Conservation (phyloP, 2,888 invertebrate species). For the Caenorhabditis macrosperma region DNA sequence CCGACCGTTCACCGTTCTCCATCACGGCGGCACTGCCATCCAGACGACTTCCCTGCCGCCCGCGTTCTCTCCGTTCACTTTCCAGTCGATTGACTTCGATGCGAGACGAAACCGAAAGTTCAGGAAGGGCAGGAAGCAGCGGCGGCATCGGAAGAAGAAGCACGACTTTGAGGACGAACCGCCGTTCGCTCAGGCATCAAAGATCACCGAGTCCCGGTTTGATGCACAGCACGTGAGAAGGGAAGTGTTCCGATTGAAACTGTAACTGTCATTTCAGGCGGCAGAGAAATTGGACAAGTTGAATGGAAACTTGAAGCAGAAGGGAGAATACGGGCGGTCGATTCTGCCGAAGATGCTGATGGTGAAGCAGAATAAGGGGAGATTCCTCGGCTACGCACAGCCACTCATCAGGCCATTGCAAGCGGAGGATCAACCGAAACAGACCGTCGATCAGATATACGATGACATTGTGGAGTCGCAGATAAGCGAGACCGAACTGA, state of each 20-base stretch:
- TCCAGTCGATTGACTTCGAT: constrained; percentile 52
- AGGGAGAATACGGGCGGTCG: constrained; percentile 47
- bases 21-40: constrained; percentile 35
- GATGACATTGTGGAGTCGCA: constrained; percentile 57
- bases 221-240: constrained; percentile 42
- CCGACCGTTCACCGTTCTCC: constrained; percentile 50
- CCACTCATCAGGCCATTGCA: constrained; percentile 32
- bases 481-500: constrained; percentile 25
- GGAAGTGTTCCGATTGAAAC: not conserved
- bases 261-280: constrained; percentile 28
- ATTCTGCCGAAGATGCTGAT: constrained; percentile 53
- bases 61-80: constrained; percentile 43
- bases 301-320: constrained; percentile 48
- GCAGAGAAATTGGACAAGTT: constrained; percentile 44
- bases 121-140: constrained; percentile 21
- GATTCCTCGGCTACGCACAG: constrained; percentile 52
- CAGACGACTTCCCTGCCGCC: constrained; percentile 46
- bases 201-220: constrained; percentile 41
- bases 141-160: constrained; percentile 49
- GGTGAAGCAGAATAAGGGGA: constrained; percentile 58
- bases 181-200: constrained; percentile 42
- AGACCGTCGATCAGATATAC: constrained; percentile 49
- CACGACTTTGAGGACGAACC: constrained; percentile 38
- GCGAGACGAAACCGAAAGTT: constrained; percentile 22
- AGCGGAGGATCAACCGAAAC: not conserved